Percentiles rank a stretch among this genome's conserved stretches.
phyloP scores from a whole-genome alignment of 2,888 invertebrate species.

The Idaea biselata region DNA sequence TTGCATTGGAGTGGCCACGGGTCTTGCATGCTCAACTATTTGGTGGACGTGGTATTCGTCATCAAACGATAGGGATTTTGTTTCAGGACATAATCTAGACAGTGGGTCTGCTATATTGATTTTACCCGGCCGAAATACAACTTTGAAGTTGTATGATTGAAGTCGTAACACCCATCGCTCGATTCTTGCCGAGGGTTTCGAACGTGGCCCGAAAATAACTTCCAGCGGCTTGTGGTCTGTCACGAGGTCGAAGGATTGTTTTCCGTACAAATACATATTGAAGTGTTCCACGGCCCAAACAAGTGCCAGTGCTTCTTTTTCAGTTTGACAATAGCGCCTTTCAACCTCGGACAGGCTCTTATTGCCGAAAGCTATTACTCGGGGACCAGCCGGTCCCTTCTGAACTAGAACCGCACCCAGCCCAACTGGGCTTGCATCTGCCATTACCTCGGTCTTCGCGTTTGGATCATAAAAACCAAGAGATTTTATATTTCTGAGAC shows the following conservation, averaged over 20 bases:
- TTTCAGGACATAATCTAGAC: conserved; percentile 17
- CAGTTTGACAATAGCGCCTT: conserved; percentile 30
- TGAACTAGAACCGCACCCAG: conserved; percentile 26
- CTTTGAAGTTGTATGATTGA: conserved; percentile 25
- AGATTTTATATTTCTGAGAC: conserved; percentile 16
- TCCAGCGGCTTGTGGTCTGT: conserved; percentile 27
- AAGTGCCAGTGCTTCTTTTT: conserved; percentile 8
- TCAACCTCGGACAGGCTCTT: conserved; percentile 20
- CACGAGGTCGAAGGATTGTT: conserved; percentile 17
- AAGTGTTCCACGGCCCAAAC: conserved; percentile 31
- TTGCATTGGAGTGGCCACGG: conserved; percentile 18
- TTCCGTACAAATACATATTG: conserved; percentile 16
- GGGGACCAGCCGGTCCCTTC: conserved; percentile 14
- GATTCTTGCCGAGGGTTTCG: conserved; percentile 30
- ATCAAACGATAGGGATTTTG: background rate
- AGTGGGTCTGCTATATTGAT: conserved; percentile 26
- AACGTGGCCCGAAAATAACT: conserved; percentile 21
- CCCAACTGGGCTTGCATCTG: conserved; percentile 33
- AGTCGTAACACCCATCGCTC: conserved; percentile 30
- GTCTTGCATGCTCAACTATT: conserved; percentile 20
- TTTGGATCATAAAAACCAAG: conserved; percentile 31
- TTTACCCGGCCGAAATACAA: conserved; percentile 24
- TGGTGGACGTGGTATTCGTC: conserved; percentile 11
- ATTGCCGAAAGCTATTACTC: conserved; percentile 30
- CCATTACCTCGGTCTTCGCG: conserved; percentile 28